These are phyloP conservation scores for Tineola bisselliella DNA, from an alignment of 2,888 invertebrate genomes.

Conservation along the genomic window DNA sequence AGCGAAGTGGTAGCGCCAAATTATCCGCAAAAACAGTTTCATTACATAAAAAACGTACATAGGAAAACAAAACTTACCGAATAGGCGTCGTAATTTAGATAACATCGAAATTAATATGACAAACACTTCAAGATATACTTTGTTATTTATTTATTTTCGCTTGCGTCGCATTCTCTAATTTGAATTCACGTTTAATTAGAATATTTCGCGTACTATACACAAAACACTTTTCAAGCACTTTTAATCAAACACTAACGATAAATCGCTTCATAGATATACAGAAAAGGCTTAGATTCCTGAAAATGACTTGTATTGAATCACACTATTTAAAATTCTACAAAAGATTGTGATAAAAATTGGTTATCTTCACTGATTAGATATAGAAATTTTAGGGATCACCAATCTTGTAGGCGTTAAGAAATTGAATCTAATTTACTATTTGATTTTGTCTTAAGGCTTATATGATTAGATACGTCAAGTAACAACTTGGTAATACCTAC, in stretches of 20 bases:
- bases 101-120: conserved; percentile 17
- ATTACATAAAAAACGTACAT: neutral
- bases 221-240: neutral
- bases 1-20: neutral
- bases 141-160: conserved; percentile 49
- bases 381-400: conserved; percentile 44
- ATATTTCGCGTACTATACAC: neutral
- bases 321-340: conserved; percentile 24
- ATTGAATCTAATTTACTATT: neutral
- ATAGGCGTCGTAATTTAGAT: neutral
- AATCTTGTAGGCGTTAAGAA: conserved; percentile 15
- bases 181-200: neutral
- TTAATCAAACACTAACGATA: neutral
- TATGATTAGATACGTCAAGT: conserved; percentile 10
- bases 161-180: conserved; percentile 44
- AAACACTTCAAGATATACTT: conserved; percentile 42
- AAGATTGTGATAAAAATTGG: conserved; percentile 43
- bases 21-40: neutral
- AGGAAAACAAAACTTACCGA: conserved; percentile 1
- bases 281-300: neutral
- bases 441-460: neutral
- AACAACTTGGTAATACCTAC: neutral
- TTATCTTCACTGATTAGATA: conserved; percentile 61
- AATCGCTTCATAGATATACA: neutral
- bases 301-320: neutral